Percentiles rank a stretch among this genome's conserved stretches.
Evolutionary conservation across 1,140 invertebrate genomes (phyloP).

Genomic region (Sinella curviseta): DNA sequence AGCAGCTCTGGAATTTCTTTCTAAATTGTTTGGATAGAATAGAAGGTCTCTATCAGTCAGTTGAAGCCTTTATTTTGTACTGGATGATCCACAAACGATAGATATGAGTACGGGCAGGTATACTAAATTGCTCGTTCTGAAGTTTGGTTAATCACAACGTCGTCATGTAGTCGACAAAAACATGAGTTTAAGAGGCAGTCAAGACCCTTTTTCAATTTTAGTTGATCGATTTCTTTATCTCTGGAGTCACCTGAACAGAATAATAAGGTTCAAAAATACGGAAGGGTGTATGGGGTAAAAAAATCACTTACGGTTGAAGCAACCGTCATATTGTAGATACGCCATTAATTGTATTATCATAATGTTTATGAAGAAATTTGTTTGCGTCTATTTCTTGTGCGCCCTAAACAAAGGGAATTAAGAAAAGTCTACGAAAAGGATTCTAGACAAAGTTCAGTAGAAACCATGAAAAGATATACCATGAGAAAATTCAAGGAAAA

Average conservation of each 20-base stretch:
- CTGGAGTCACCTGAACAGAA: constrained; percentile 14
- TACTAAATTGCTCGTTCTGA: too few relatives aligned
- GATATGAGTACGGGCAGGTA: too few relatives aligned
- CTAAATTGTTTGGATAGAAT: too few relatives aligned
- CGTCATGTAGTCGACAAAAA: background rate
- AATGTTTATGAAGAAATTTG: background rate
- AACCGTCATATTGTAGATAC: background rate
- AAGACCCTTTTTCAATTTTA: constrained; percentile 7
- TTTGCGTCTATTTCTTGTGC: too few relatives aligned
- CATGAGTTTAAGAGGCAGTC: background rate
- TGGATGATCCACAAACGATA: too few relatives aligned
- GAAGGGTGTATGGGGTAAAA: background rate
- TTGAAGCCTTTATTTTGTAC: too few relatives aligned
- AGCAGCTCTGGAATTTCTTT: too few relatives aligned
- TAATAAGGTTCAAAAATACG: background rate
- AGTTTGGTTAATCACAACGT: background rate
- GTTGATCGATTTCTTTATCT: constrained; percentile 17
- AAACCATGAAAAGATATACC: too few relatives aligned
- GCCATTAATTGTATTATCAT: background rate
- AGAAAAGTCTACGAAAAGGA: background rate
- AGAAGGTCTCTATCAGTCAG: too few relatives aligned
- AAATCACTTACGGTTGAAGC: background rate
- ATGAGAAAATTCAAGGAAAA: background rate
- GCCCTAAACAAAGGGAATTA: background rate
- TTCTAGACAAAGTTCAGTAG: too few relatives aligned